Evolutionary conservation across 2,888 invertebrate species (phyloP).

Genomic region (Xylocampa areola): DNA sequence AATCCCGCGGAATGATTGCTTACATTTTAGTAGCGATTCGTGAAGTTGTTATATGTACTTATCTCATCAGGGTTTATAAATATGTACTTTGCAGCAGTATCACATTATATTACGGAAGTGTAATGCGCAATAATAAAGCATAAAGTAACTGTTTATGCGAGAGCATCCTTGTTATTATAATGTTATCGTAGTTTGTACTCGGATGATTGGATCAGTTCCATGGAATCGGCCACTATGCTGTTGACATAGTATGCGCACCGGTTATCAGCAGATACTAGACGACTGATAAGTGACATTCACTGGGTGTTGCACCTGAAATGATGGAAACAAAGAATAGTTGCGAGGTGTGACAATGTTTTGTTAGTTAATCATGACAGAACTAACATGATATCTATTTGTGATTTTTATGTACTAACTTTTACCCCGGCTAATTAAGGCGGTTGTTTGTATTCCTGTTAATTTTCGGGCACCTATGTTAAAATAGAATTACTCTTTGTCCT

Average conservation of each 20-base stretch:
- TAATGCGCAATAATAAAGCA: conserved; percentile 33
- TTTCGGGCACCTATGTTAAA: too few species aligned
- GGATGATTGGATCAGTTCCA: conserved; percentile 63
- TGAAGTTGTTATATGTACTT: conserved; percentile 20
- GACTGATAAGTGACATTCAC: conserved; percentile 54
- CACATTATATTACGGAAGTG: conserved; percentile 29
- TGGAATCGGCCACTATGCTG: conserved; percentile 62
- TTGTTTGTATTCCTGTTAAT: too few species aligned
- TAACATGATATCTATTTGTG: conserved; percentile 18
- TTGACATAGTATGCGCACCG: conserved; percentile 56
- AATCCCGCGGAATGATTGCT: conserved; percentile 18
- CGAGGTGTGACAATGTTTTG: conserved; percentile 3
- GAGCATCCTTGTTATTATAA: conserved; percentile 44
- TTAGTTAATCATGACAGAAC: conserved; percentile 3
- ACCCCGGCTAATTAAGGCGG: too few species aligned
- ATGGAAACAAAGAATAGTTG: conserved; percentile 49
- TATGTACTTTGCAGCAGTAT: conserved; percentile 31
- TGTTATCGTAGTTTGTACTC: conserved; percentile 58
- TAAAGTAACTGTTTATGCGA: conserved; percentile 28
- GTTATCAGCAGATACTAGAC: conserved; percentile 52
- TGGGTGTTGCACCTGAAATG: conserved; percentile 48
- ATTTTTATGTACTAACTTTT: conserved; percentile 5
- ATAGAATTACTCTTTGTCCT: too few species aligned
- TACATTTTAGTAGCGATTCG: conserved; percentile 13
- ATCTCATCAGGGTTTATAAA: conserved; percentile 39